Percentiles rank a stretch among this genome's conserved stretches.
Evolutionary conservation across 2,888 invertebrate species (phyloP).

Genomic region (Odontocerum albicorne): DNA sequence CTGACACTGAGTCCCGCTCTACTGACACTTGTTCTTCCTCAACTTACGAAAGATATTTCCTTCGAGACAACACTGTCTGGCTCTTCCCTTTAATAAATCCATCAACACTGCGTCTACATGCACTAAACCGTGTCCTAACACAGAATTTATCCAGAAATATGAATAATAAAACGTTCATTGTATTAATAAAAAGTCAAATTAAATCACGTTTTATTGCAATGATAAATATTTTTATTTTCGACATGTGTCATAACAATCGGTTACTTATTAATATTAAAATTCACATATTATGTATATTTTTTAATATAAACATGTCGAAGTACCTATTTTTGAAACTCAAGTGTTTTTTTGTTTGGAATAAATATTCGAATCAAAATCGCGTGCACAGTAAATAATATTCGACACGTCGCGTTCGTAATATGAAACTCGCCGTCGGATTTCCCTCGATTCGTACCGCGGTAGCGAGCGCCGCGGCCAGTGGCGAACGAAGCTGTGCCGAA

Average conservation of each 20-base stretch:
- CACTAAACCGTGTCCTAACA: not conserved
- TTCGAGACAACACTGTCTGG: constrained; percentile 3
- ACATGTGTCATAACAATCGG: no score
- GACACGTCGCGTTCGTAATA: constrained; percentile 11
- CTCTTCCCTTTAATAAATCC: constrained; percentile 4
- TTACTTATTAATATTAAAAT: no score
- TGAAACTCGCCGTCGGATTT: constrained; percentile 21
- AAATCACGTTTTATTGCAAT: no score
- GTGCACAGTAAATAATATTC: not conserved
- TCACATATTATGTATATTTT: not conserved
- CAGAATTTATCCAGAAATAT: no score
- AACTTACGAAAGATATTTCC: not conserved
- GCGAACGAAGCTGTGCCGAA: constrained; percentile 37
- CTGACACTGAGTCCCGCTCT: constrained; percentile 1
- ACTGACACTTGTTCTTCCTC: constrained; percentile 8
- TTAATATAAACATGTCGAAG: not conserved
- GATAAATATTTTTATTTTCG: no score
- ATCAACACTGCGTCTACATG: constrained; percentile 7
- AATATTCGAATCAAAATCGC: not conserved
- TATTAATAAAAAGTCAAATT: no score
- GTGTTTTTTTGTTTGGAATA: not conserved
- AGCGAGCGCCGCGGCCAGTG: constrained; percentile 39
- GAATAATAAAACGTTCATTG: no score
- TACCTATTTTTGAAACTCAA: no score
- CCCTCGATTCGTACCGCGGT: constrained; percentile 15